phyloP scores from a whole-genome alignment of 2,888 invertebrate species.

The Melanostoma mellinum region DNA sequence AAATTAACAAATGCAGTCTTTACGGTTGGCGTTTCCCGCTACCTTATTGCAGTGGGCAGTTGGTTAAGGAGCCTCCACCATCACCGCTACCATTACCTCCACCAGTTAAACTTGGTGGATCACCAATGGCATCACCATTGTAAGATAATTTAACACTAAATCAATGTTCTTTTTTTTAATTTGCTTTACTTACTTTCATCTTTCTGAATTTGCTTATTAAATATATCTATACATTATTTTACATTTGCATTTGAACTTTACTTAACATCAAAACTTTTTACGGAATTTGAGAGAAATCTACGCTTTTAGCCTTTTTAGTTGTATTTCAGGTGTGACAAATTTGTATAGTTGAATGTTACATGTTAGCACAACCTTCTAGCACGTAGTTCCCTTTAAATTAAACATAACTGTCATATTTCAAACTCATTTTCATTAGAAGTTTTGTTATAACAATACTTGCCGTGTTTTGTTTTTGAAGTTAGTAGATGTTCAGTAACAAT shows the following conservation, averaged over 20 bases:
- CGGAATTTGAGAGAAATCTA: background rate
- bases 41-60: slow-evolving; percentile 95
- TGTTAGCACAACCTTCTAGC: slow-evolving; percentile 6
- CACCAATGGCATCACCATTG: slow-evolving; percentile 87
- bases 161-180: slow-evolving; percentile 68
- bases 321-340: background rate
- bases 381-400: no score
- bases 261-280: slow-evolving; percentile 2
- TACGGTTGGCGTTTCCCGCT: slow-evolving; percentile 98
- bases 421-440: no score
- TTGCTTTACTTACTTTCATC: slow-evolving; percentile 6
- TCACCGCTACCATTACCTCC: slow-evolving; percentile 91
- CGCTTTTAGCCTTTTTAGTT: background rate
- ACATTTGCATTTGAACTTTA: background rate
- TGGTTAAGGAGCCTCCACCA: slow-evolving; percentile 88
- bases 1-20: slow-evolving; percentile 87
- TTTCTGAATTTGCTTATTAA: no score
- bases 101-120: slow-evolving; percentile 89
- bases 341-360: background rate
- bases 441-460: background rate
- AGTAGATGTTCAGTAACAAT: no score
- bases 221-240: background rate
- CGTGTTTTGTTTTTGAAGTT: background rate
- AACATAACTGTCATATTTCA: no score
- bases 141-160: slow-evolving; percentile 82